Evolutionary conservation across 2,888 invertebrate species (phyloP).

Genomic region (Lasius fuliginosus): DNA sequence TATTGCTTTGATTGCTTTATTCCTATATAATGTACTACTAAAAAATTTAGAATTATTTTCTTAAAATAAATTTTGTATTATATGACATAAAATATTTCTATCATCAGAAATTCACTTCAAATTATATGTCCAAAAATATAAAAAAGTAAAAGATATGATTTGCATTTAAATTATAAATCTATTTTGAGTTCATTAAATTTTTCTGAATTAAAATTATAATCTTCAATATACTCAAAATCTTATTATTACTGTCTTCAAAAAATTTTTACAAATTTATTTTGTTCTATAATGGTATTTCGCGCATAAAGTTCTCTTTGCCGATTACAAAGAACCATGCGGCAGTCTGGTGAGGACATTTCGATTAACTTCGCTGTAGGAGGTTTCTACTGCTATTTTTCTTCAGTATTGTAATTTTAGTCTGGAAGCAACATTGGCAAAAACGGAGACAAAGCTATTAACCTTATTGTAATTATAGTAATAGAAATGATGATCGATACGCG

Average conservation of each 20-base stretch:
- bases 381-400: slow-evolving; percentile 55
- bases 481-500: not conserved
- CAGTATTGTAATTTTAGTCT: slow-evolving; percentile 10
- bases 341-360: slow-evolving; percentile 85
- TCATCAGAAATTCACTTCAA: not conserved
- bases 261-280: slow-evolving; percentile 11
- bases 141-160: not conserved
- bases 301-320: slow-evolving; percentile 34
- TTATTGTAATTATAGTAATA: slow-evolving; percentile 9
- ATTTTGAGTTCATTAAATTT: not conserved
- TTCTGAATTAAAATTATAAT: not conserved
- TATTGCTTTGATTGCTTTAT: not conserved
- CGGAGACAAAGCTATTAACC: not conserved
- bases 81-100: not conserved
- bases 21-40: not conserved
- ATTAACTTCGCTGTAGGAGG: slow-evolving; percentile 83
- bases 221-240: not conserved
- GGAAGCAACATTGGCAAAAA: slow-evolving; percentile 1
- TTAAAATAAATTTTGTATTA: not conserved
- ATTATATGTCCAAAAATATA: not conserved
- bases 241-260: not conserved
- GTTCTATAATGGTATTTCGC: not conserved
- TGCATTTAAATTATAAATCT: not conserved
- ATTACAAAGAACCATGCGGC: slow-evolving; percentile 61
- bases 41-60: not conserved